Evolutionary conservation across 2,113 vertebrate species (phyloP).

Genomic region (Salvator merianae): DNA sequence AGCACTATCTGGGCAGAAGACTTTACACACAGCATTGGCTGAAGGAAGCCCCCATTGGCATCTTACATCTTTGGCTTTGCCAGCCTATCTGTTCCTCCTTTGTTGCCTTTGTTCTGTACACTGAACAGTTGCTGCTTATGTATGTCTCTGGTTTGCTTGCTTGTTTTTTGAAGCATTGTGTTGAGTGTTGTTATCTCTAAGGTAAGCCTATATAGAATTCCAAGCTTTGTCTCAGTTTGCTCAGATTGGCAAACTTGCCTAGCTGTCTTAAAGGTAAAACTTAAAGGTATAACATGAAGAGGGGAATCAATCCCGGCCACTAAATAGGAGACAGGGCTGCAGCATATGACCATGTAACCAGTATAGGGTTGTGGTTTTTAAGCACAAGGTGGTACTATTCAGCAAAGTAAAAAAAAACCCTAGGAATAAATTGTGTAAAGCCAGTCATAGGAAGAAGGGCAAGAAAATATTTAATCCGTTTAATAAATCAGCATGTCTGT

Average conservation of each 20-base stretch:
- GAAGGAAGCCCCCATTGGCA: background rate
- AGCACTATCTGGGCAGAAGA: background rate
- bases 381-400: constrained; percentile 18
- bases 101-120: background rate
- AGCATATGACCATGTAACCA: background rate
- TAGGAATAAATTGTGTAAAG: constrained; percentile 1
- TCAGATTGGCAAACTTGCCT: background rate
- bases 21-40: background rate
- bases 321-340: constrained; percentile 1
- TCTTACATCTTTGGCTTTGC: background rate
- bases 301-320: too few relatives aligned
- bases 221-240: background rate
- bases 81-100: background rate
- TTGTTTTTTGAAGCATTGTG: background rate
- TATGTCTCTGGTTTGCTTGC: too few relatives aligned
- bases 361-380: background rate
- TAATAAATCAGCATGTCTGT: constrained; percentile 2
- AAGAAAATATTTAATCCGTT: constrained; percentile 33
- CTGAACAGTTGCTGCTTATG: background rate
- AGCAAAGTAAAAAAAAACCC: constrained; percentile 30
- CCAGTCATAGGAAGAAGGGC: constrained; percentile 41
- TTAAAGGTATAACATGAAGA: background rate
- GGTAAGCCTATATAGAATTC: background rate
- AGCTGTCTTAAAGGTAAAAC: background rate
- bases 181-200: background rate